Evolutionary conservation across 1,140 invertebrate genomes (phyloP).

Genomic region (Harlomillsia oculata): DNA sequence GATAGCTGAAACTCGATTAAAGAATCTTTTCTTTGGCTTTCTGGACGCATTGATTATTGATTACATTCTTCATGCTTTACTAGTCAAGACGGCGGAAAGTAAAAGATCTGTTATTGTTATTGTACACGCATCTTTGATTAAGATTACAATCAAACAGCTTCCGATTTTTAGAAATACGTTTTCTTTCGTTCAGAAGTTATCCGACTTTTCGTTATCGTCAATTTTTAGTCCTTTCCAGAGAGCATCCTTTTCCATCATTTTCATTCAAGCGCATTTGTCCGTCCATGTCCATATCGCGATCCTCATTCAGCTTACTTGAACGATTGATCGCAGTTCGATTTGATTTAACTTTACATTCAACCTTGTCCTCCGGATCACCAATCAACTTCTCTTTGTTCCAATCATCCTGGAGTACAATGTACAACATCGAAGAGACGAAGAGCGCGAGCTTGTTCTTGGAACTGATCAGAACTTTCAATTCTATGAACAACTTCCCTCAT

Average conservation of each 20-base stretch:
- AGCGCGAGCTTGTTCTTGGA: constrained; percentile 18
- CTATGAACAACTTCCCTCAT: constrained; percentile 42
- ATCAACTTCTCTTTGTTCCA: constrained; percentile 51
- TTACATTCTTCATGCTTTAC: constrained; percentile 46
- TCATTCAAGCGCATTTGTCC: constrained; percentile 61
- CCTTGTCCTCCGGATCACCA: constrained; percentile 39
- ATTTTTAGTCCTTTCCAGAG: constrained; percentile 52
- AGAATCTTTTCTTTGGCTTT: constrained; percentile 43
- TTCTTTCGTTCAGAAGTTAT: constrained; percentile 55
- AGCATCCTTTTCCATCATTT: too few species aligned
- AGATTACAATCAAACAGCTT: constrained; percentile 41
- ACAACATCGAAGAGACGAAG: constrained; percentile 48
- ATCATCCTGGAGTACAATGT: constrained; percentile 45
- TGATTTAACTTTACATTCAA: constrained; percentile 47
- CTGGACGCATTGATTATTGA: constrained; percentile 44
- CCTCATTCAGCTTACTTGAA: constrained; percentile 34
- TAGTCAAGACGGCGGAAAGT: constrained; percentile 54
- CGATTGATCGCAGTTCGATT: constrained; percentile 60
- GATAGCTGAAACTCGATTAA: too few species aligned
- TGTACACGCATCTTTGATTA: constrained; percentile 56
- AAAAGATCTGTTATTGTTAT: constrained; percentile 65
- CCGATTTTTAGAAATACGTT: constrained; percentile 38
- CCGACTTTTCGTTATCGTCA: constrained; percentile 54
- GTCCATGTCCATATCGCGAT: constrained; percentile 39
- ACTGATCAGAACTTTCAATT: constrained; percentile 3